phyloP scores from a whole-genome alignment of 37 sponge, comb jelly and placozoan genomes.

The Diacarnus erythraeanus region DNA sequence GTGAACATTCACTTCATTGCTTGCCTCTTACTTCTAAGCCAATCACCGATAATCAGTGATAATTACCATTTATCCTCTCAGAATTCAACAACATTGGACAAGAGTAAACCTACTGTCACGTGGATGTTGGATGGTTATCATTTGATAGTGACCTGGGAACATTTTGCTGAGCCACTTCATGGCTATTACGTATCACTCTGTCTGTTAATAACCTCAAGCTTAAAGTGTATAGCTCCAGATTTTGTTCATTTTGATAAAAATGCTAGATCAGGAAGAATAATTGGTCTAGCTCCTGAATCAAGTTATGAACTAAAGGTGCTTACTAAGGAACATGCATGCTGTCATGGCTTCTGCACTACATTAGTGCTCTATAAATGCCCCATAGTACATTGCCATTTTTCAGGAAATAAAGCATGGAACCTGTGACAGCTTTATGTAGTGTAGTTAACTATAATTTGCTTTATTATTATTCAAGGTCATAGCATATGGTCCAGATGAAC shows the following conservation, averaged over 20 bases:
- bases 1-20: no score
- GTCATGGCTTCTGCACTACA: no score
- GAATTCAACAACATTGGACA: no score
- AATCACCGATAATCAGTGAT: no score
- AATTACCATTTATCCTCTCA: no score
- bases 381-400: no score
- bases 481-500: slow-evolving; percentile 26
- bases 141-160: slow-evolving; percentile 34
- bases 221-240: slow-evolving; percentile 19
- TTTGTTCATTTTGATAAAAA: slow-evolving; percentile 29
- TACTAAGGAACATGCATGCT: no score
- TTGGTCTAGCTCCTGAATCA: slow-evolving; percentile 47
- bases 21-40: no score
- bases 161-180: background rate
- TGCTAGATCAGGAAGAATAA: slow-evolving; percentile 4
- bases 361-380: no score
- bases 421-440: no score
- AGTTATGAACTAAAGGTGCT: slow-evolving; percentile 49
- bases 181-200: slow-evolving; percentile 42
- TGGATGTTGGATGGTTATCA: slow-evolving; percentile 3
- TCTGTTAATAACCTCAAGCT: background rate
- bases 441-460: background rate
- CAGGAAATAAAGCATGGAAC: no score
- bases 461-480: slow-evolving; percentile 28
- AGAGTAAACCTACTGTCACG: background rate